Base-by-base conservation (phyloP, 23 tunicate genomes). In the Halocynthia roretzi region DNA sequence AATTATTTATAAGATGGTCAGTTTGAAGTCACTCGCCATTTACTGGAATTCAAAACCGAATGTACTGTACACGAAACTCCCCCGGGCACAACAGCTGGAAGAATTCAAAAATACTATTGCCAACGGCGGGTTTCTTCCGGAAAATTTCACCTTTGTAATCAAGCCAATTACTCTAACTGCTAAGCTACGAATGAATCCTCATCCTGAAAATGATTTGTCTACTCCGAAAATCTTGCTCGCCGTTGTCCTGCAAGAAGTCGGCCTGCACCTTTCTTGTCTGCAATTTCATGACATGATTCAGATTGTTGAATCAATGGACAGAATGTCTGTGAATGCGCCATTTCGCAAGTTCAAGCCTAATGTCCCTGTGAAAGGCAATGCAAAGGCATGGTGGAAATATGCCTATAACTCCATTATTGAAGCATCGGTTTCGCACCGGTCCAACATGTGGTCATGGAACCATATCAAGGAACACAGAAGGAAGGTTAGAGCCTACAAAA, bases 101-200 rank as follows among this genome's bases (percentile, higher is more conserved):
- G 76, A 68, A 75, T 86, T 86, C 50, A 62, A 80, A 53, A 56
- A 50, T 62, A 81, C 82, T 40, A 86, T 86, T 68, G 85, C 85
- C 10, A 57, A 20, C 20, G 80, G 62, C 6, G 70, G 68, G 31
- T 68, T 11, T 4, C 58, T 55, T 6, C 85, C 92, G n/a, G 5
- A 53, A 6, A 49, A 70, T 57, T 86, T 80, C 57, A 55, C 56
- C 6, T 86, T 81, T 72, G 82, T 89, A 69, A 65, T 89, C 23
- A 84, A 84, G 62, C 96, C 96, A 6, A 83, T 89, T 50, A 89
- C 84, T n/a, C 67, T 89, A 50, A 85, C 84, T 79, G 82, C 84
- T 21, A 78, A 75, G 15, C 51, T 84, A 52, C 82, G 89, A 8
- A 14, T 89, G 14, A 89, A 89, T 58, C 89, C 89, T 10, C 78